Evolutionary conservation across 2,797 vertebrate genomes (phyloP), one percentile per base, ranked within the genome.

Genomic region (Halcyon badia): DNA sequence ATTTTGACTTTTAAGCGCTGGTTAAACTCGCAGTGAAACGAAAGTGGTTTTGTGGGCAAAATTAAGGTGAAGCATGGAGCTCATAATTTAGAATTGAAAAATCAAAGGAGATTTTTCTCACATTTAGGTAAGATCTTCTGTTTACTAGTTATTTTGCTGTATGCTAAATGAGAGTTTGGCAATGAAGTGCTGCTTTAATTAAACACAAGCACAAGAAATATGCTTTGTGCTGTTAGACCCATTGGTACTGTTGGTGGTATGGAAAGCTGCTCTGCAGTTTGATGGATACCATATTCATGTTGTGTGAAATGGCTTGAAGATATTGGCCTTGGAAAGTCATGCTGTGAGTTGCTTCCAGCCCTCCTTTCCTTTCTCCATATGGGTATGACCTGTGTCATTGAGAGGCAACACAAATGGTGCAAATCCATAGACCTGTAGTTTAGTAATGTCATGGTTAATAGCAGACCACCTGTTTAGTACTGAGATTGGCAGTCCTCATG

Each of bases 271-370:
- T 60, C 39, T 16, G 13, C 3, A 10, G 26, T 16, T 73, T 18
- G 11, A 4, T 0, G 19, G 3, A 5, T 7, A 42, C 18, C 5
- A 1, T 3, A 7, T 11, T 76, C 4, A 3, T 6, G 13, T 42
- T 10, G 5, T 0, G 0, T 8, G 49, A 42, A 73, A 30, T 35
- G 9, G 3, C 16, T 39, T 26, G 33, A 71, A 71, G 26, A 26
- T 4, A 1, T 19, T 22, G 22, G 48, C 10, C 28, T 73, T 69
- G 35, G 39, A 33, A 66, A 72, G 17, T 20, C 13, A 1, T 37
- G 5, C 5, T 11, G 6, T 5, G 31, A 39, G 37, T 13, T 2
- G 2, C 33, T 72, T 70, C 15, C 15, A 51, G 6, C 10, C 6
- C 16, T 52, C 33, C 12, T 66, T 69, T 48, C 8, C 26, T 46